Percentiles rank a stretch among this genome's conserved stretches.
Evolutionary conservation across 2,113 vertebrate species (phyloP).

Genomic region (Tympanuchus pallidicinctus): DNA sequence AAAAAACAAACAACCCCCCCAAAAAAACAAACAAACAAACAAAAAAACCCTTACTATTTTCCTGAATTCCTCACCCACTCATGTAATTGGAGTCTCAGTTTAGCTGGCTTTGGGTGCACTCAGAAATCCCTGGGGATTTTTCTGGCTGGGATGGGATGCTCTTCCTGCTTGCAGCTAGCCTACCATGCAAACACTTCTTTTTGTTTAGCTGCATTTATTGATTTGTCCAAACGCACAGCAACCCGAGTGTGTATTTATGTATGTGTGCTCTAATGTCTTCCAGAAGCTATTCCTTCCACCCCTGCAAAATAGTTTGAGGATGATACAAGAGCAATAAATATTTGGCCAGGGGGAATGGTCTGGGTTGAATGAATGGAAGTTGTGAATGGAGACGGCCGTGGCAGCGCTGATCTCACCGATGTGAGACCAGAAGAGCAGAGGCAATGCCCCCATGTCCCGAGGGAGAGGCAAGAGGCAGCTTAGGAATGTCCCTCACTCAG

Average conservation of each 20-base stretch:
- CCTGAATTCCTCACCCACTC: rapidly evolving
- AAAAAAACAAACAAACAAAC: too few species aligned
- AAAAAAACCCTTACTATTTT: not conserved
- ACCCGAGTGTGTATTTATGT: not conserved
- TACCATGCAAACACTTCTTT: not conserved
- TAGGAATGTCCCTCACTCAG: not conserved
- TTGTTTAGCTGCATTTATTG: constrained; percentile 19
- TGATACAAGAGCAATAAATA: constrained; percentile 31
- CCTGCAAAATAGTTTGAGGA: constrained; percentile 52
- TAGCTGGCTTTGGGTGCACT: not conserved
- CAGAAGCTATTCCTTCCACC: constrained; percentile 56
- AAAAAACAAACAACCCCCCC: too few species aligned
- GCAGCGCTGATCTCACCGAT: not conserved
- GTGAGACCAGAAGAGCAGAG: rapidly evolving
- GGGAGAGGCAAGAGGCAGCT: not conserved
- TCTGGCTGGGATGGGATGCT: not conserved
- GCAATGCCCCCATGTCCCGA: not conserved
- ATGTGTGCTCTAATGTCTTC: constrained; percentile 2
- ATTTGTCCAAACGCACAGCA: constrained; percentile 30
- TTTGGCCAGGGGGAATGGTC: constrained; percentile 26
- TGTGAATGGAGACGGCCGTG: not conserved
- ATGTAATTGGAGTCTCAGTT: not conserved
- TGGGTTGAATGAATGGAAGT: not conserved
- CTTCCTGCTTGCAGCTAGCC: not conserved
- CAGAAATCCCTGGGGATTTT: constrained; percentile 9